These are phyloP conservation scores for Propsilocerus akamusi DNA, from an alignment of 1,140 invertebrate genomes.

Conservation along the genomic window DNA sequence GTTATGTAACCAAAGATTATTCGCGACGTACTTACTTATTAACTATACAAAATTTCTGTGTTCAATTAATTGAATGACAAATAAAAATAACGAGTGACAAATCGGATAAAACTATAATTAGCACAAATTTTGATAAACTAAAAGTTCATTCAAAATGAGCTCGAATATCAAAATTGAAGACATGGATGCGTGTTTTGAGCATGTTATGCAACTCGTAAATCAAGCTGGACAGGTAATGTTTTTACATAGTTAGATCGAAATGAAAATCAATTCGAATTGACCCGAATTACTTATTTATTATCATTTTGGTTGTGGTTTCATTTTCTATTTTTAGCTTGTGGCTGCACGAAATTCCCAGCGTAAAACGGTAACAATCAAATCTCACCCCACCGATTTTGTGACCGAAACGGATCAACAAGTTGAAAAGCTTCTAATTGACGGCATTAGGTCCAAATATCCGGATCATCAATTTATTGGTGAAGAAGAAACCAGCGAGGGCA, in stretches of 20 bases:
- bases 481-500: conserved; percentile 56
- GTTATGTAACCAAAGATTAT: no score
- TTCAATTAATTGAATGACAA: no score
- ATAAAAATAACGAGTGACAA: no score
- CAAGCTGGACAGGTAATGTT: conserved; percentile 31
- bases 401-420: conserved; percentile 91
- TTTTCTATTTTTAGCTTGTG: conserved; percentile 51
- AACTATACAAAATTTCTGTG: no score
- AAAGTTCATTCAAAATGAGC: no score
- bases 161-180: no score
- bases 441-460: conserved; percentile 58
- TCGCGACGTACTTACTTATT: no score
- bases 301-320: neutral
- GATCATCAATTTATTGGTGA: conserved; percentile 94
- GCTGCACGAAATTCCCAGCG: conserved; percentile 41
- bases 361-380: conserved; percentile 60
- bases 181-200: conserved; percentile 28
- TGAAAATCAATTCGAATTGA: neutral
- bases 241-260: no score
- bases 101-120: no score
- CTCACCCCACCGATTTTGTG: conserved; percentile 79
- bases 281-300: neutral
- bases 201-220: conserved; percentile 26
- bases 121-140: neutral
- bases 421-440: conserved; percentile 66